phyloP scores from a whole-genome alignment of 1,140 invertebrate species.

The Drosophila ironensis region DNA sequence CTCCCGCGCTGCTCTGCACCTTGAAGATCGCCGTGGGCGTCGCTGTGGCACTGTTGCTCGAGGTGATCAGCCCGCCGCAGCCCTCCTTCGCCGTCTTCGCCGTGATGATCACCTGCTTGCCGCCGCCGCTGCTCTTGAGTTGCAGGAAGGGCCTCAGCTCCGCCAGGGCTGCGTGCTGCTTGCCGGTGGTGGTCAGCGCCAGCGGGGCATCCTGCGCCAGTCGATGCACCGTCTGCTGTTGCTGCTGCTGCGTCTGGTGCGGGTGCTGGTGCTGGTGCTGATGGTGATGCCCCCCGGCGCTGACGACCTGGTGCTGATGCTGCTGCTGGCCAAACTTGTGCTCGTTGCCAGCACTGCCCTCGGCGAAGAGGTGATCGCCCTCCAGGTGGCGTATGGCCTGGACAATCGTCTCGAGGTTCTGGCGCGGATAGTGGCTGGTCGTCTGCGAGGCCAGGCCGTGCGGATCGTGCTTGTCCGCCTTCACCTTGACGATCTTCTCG shows the following conservation, averaged over 20 bases:
- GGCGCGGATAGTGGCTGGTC: constrained; percentile 84
- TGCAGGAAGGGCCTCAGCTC: constrained; percentile 87
- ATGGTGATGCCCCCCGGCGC: constrained; percentile 1
- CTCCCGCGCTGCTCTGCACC: constrained; percentile 53
- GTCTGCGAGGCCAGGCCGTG: constrained; percentile 32
- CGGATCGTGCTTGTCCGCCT: constrained; percentile 72
- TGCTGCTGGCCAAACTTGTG: constrained; percentile 53
- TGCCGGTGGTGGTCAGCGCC: constrained; percentile 86
- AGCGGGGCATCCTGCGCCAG: constrained; percentile 86
- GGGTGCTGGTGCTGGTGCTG: constrained; percentile 17
- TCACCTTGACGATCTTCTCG: constrained; percentile 74
- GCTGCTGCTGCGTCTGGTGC: constrained; percentile 37
- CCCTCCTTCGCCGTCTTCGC: constrained; percentile 58
- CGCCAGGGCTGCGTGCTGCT: constrained; percentile 83
- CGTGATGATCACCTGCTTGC: constrained; percentile 71
- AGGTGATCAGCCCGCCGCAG: constrained; percentile 8
- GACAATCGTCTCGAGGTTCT: constrained; percentile 98
- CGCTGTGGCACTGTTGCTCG: constrained; percentile 28
- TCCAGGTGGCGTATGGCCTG: constrained; percentile 98
- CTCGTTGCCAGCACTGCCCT: constrained; percentile 83
- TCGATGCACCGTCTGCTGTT: too few relatives aligned
- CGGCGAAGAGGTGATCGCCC: constrained; percentile 94
- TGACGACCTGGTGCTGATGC: constrained; percentile 36
- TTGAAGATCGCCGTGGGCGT: constrained; percentile 78
- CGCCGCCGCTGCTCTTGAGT: constrained; percentile 81